These are phyloP conservation scores for Columba guinea DNA, from an alignment of 2,797 vertebrate genomes.

Conservation along the genomic window DNA sequence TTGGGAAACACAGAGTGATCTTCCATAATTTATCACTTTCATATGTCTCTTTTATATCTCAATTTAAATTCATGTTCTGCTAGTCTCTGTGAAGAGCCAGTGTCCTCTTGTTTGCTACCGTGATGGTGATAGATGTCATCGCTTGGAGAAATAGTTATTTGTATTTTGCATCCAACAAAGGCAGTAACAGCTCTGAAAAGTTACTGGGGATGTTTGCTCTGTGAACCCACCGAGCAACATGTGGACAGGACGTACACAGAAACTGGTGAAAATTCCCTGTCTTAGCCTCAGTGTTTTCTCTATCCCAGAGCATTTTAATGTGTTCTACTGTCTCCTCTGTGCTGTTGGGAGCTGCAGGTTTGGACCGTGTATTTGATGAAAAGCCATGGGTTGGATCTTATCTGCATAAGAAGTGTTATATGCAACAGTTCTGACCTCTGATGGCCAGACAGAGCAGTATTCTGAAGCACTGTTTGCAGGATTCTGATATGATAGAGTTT, in stretches of 20 bases:
- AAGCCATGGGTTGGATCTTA: not conserved
- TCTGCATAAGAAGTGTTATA: fast-evolving
- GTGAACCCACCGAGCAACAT: not conserved
- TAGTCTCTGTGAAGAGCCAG: not conserved
- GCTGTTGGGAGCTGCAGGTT: not conserved
- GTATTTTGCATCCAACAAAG: not conserved
- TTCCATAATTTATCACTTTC: not conserved
- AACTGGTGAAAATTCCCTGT: not conserved
- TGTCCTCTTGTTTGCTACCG: not conserved
- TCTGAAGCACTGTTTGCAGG: not conserved
- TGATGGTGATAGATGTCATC: not conserved
- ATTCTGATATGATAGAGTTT: not conserved
- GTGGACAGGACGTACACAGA: not conserved
- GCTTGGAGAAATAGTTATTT: not conserved
- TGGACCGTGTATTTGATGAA: not conserved
- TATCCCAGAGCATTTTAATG: not conserved
- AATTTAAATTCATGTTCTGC: not conserved
- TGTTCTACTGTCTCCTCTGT: not conserved
- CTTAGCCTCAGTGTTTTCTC: not conserved
- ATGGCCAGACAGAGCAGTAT: slow-evolving; percentile 63
- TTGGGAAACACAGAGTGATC: not conserved
- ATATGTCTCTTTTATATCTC: not conserved
- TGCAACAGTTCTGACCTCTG: slow-evolving; percentile 78
- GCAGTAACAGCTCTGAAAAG: not conserved
- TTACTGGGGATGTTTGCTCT: not conserved